Conservation (phyloP, 2,888 invertebrate species). For the Caenorhabditis sulstoni region DNA sequence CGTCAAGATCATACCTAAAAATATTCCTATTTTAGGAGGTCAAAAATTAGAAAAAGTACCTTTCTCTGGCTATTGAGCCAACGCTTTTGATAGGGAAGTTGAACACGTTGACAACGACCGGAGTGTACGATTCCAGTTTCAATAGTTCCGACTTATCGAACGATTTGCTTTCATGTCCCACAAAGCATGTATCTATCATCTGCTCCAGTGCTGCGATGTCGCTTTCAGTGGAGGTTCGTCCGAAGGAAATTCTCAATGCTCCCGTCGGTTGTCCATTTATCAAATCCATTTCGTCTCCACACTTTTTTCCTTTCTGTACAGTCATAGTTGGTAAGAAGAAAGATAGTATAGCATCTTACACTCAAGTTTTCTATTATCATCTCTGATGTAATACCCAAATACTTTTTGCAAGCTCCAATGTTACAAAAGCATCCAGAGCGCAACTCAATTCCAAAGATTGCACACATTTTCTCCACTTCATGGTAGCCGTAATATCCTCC, state of each 20-base stretch:
- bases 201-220: constrained; percentile 80
- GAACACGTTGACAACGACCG: constrained; percentile 54
- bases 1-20: constrained; percentile 86
- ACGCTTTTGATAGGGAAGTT: constrained; percentile 75
- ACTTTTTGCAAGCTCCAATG: constrained; percentile 85
- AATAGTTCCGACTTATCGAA: not conserved
- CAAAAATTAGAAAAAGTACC: constrained; percentile 25
- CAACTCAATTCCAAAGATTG: constrained; percentile 89
- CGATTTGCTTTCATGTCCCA: not conserved
- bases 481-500: constrained; percentile 91
- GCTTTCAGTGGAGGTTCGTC: constrained; percentile 88
- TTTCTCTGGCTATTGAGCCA: constrained; percentile 28
- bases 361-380: constrained; percentile 57
- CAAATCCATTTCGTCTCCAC: constrained; percentile 77
- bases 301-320: constrained; percentile 75
- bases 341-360: constrained; percentile 22
- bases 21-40: not conserved
- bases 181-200: constrained; percentile 76
- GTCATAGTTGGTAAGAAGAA: constrained; percentile 83
- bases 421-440: constrained; percentile 98
- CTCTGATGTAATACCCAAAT: constrained; percentile 62
- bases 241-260: constrained; percentile 92
- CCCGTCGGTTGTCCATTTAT: constrained; percentile 90
- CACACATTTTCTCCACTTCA: constrained; percentile 92
- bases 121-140: constrained; percentile 17